Conservation (phyloP, 2,113 vertebrate genomes). For the Choloepus hoffmanni region DNA sequence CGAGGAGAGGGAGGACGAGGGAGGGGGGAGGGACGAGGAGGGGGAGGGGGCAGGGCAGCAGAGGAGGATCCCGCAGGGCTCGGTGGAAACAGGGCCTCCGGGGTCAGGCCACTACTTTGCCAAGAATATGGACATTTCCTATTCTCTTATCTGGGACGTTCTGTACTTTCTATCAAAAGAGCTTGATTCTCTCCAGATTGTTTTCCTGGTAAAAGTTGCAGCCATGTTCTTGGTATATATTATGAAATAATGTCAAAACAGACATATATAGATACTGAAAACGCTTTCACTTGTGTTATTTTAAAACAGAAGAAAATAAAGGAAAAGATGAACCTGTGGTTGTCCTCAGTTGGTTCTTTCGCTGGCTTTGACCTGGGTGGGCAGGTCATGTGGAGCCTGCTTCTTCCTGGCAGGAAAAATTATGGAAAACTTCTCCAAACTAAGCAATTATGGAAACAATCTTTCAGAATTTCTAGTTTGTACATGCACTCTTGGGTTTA, state of each 20-base stretch:
- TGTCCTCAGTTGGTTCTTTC: accelerated
- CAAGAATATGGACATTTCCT: accelerated
- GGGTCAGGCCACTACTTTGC: accelerated
- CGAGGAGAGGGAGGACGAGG: not conserved
- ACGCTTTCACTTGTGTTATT: accelerated
- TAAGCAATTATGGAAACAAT: not conserved
- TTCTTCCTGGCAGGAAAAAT: not conserved
- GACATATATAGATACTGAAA: accelerated
- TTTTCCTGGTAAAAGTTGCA: accelerated
- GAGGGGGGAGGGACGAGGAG: not conserved
- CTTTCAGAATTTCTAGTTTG: not conserved
- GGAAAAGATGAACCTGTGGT: accelerated
- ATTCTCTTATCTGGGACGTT: accelerated
- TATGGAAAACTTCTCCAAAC: too few relatives aligned
- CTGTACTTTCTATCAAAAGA: not conserved
- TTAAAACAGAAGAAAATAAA: not conserved
- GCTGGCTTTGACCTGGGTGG: accelerated
- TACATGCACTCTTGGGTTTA: not conserved
- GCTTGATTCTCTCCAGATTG: not conserved
- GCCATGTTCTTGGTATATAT: accelerated
- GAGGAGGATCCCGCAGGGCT: too few relatives aligned
- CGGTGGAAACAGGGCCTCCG: too few relatives aligned
- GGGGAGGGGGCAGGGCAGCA: too few relatives aligned
- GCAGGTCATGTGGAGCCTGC: not conserved
- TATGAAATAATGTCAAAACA: not conserved